Evolutionary conservation across 1,140 invertebrate species (phyloP), one percentile per base, ranked within the genome.

Genomic region (Bilobella aurantiaca): DNA sequence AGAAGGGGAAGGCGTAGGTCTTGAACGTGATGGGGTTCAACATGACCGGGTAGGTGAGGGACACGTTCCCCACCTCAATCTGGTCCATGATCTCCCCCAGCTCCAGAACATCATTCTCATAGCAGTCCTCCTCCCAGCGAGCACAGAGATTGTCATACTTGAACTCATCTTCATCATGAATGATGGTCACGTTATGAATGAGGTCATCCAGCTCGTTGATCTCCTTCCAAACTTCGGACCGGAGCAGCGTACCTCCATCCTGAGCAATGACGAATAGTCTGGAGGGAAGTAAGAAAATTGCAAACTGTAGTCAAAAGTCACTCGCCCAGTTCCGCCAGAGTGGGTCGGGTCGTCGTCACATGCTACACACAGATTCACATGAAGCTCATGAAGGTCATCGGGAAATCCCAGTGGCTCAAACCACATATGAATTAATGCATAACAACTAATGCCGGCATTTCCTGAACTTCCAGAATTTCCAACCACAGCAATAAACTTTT

Each of bases 141-240:
- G 91, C 91, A 80, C 92, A 95, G n/a, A n/a, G n/a, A n/a, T n/a
- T n/a, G n/a, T 84, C 79, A 76, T 92, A 93, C 0, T 81, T 85
- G 75, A 83, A 90, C 14, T 85, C 80, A 14, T 84, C 81, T 34
- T 88, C 85, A 69, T 84, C 86, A 42, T 80, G 82, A 0, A 76
- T 74, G 0, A 87, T 85, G 0, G 86, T 86, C 2, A 88, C 79
- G 73, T 91, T 91, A 74, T 85, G 84, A 29, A 94, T 85, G 1
- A 90, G 76, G 32, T 84, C 79, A 69, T 94, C 90, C 63, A 95
- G 76, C 29, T 86, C 76, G 25, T 84, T 76, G 3, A 95, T 76
- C 73, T 95, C 91, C 64, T 86, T 81, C 84, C 89, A 95, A 2
- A 93, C 79, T 58, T 84, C 85, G 0, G 81, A 79, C 3, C 89